Percentiles rank a stretch among this genome's conserved stretches.
Evolutionary conservation across 37 sponge, comb jelly and placozoan genomes (phyloP).

Genomic region (Ephydatia muelleri): DNA sequence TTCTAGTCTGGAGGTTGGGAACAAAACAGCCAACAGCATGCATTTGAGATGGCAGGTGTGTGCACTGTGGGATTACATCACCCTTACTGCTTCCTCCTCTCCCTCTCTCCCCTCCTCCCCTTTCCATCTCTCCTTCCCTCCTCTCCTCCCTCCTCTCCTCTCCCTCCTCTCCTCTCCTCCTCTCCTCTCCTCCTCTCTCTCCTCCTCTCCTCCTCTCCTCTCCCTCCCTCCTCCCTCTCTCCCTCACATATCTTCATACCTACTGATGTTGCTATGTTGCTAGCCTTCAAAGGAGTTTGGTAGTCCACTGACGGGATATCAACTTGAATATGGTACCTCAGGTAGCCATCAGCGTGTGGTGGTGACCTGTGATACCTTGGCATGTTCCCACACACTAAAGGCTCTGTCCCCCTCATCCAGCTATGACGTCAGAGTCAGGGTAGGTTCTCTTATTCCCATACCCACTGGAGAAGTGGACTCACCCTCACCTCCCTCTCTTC

Average conservation of each 20-base stretch:
- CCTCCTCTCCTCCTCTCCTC: neutral
- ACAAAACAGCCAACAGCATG: constrained; percentile 21
- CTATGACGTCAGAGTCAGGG: neutral
- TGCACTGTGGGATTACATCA: neutral
- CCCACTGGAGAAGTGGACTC: neutral
- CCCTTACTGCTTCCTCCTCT: too few species aligned
- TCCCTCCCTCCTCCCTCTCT: neutral
- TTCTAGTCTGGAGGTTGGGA: neutral
- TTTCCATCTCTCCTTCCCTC: neutral
- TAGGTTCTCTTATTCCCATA: neutral
- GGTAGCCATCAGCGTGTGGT: neutral
- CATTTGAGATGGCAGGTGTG: constrained; percentile 59
- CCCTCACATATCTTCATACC: too few species aligned
- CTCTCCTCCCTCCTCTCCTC: neutral
- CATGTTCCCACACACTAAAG: neutral
- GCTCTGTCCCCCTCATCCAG: neutral
- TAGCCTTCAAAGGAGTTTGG: neutral
- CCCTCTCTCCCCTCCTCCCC: neutral
- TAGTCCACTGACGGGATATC: neutral
- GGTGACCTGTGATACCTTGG: neutral
- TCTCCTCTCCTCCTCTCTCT: neutral
- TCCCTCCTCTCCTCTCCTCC: neutral
- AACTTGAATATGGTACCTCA: neutral
- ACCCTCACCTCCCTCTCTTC: neutral
- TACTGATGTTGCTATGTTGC: too few species aligned